Base-by-base conservation (phyloP, 2,888 invertebrate genomes). In the Brachyptera putata region DNA sequence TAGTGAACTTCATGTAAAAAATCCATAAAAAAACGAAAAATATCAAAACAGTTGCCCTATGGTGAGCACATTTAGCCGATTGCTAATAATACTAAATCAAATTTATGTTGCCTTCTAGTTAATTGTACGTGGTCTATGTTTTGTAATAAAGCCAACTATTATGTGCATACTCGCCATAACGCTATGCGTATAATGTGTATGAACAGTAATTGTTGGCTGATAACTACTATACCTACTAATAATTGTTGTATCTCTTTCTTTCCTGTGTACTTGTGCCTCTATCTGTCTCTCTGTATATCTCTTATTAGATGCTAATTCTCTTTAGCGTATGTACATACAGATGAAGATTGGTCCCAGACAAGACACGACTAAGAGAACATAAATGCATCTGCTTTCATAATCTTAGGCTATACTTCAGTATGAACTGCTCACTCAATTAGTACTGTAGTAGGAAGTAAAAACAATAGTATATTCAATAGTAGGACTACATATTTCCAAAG, bases 1-100 rank as follows among this genome's bases (percentile, higher is more conserved):
- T 75, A 75, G 75, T 73, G 71, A 72, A 75, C 75, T 75, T 75
- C 75, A 73, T 75, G 74, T 75, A 76, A 73, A 72, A 66, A 66
- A 61, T 61, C 61, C 63, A 59, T 64, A 62, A 62, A 61, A 62
- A 62, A 58, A 61, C 60, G 57, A 63, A 66, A 61, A 63, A 56
- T 59, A 61, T 61, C 57, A 49, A 62, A 48, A 60, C 53, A 36
- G 41, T 41, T 58, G 25, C 21, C 34, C 46, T 30, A 60, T 55
- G 53, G 60, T 60, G 60, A 55, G 60, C 60, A 43, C 46, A 43
- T 58, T 26, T 60, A 46, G 39, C 36, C 36, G 22, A 46, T 46
- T 56, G 60, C 46, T 60, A 43, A 58, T 46, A 49, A 53, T 36
- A 11, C 7, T 36, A 30, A 59, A 39, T 22, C 21, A 34, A 41